Percentiles rank a stretch among this genome's conserved stretches.
phyloP scores from a whole-genome alignment of 2,888 invertebrate genomes.

The Caradrina kadenii region DNA sequence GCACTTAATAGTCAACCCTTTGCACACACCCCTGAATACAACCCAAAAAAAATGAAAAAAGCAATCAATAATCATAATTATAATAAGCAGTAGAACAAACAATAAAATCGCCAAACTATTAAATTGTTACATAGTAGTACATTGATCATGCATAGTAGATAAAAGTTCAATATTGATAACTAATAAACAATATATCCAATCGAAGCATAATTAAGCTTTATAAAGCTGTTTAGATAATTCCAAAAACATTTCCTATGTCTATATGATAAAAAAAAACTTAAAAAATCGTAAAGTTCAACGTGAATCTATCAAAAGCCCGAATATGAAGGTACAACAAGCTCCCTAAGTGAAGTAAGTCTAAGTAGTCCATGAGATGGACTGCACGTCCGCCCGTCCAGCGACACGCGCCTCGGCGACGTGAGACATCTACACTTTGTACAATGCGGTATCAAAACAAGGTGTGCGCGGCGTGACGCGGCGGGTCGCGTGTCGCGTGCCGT shows the following conservation, averaged over 20 bases:
- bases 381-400: conserved; percentile 64
- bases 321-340: conserved; percentile 75
- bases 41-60: conserved; percentile 66
- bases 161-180: conserved; percentile 63
- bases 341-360: conserved; percentile 80
- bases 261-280: conserved; percentile 67
- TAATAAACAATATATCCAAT: conserved; percentile 64
- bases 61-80: conserved; percentile 61
- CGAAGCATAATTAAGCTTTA: conserved; percentile 64
- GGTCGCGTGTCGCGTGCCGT: conserved; percentile 64
- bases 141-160: conserved; percentile 66
- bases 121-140: conserved; percentile 63
- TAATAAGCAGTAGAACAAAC: conserved; percentile 61
- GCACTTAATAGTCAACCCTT: conserved; percentile 83
- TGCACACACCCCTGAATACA: conserved; percentile 70
- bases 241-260: conserved; percentile 69
- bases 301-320: conserved; percentile 77
- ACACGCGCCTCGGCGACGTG: conserved; percentile 62
- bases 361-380: conserved; percentile 77
- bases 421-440: conserved; percentile 84
- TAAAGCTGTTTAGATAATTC: conserved; percentile 66
- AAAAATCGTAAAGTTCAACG: conserved; percentile 65
- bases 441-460: conserved; percentile 77
- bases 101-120: conserved; percentile 62
- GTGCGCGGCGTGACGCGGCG: conserved; percentile 59